A percentile compares a stretch with the other conserved stretches of the same genome.
These are phyloP conservation scores for Xyrauchen texanus DNA, from an alignment of 2,113 vertebrate species.

Conservation along the genomic window DNA sequence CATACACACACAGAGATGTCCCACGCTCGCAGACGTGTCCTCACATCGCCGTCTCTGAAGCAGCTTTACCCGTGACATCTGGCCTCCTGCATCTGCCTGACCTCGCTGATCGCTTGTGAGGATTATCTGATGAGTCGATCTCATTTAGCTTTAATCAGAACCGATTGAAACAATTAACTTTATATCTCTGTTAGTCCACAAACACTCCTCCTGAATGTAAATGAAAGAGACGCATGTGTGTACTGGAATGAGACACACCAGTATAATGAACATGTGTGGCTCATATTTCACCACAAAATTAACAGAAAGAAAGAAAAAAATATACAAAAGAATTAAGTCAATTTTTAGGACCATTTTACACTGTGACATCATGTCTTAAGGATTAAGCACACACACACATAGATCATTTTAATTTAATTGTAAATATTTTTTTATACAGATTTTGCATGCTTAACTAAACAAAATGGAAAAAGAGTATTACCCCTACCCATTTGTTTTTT, in stretches of 20 bases:
- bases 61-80: conserved; percentile 1
- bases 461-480: too few relatives aligned
- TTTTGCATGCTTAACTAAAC: too few relatives aligned
- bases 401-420: too few relatives aligned
- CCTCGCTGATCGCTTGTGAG: conserved; percentile 16
- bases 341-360: too few relatives aligned
- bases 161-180: not conserved
- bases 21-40: conserved; percentile 60
- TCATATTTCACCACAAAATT: too few relatives aligned
- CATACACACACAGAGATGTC: not conserved
- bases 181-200: not conserved
- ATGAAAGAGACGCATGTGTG: not conserved
- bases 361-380: not conserved
- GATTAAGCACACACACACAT: too few relatives aligned
- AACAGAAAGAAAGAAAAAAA: too few relatives aligned
- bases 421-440: too few relatives aligned
- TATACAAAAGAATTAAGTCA: too few relatives aligned
- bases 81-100: not conserved
- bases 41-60: conserved; percentile 67
- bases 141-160: not conserved
- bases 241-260: not conserved
- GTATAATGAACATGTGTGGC: too few relatives aligned
- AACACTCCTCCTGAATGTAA: not conserved
- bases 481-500: too few relatives aligned
- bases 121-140: not conserved